These are phyloP conservation scores for Hylomyscus alleni DNA, from an alignment of 2,797 vertebrate genomes.

Conservation along the genomic window DNA sequence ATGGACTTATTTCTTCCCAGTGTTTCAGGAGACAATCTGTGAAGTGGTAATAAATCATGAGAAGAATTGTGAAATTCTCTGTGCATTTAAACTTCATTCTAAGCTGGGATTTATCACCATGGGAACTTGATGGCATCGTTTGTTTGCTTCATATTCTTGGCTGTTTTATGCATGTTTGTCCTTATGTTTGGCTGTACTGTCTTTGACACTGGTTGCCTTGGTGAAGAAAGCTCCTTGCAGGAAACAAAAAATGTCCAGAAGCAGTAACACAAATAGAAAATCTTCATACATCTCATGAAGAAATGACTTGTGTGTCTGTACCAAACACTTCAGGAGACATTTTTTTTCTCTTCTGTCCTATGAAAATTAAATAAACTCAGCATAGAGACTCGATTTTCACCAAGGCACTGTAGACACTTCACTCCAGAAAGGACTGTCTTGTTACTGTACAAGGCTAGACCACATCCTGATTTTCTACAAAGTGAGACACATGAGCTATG, in stretches of 20 bases:
- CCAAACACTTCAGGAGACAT: background rate
- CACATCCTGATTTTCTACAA: background rate
- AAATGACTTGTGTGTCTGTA: background rate
- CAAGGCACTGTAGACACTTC: background rate
- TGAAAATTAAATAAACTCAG: background rate
- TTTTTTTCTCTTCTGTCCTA: background rate
- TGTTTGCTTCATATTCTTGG: constrained; percentile 30
- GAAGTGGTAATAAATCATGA: constrained; percentile 46
- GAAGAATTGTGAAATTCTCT: constrained; percentile 48
- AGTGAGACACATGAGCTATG: background rate
- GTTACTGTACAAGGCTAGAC: background rate
- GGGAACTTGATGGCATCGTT: background rate
- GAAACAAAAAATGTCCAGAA: background rate
- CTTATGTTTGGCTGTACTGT: background rate
- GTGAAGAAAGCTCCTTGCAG: background rate
- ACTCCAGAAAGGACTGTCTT: background rate
- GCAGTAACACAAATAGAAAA: background rate
- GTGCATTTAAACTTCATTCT: constrained; percentile 14
- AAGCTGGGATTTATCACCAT: constrained; percentile 51
- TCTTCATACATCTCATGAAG: background rate
- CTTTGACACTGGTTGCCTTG: constrained; percentile 6
- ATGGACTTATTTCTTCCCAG: background rate
- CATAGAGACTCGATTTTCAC: background rate
- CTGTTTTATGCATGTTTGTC: constrained; percentile 43
- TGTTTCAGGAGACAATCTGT: constrained; percentile 53